Evolutionary conservation across 2,797 vertebrate genomes (phyloP), one percentile per base, ranked within the genome.

Genomic region (Picus viridis): DNA sequence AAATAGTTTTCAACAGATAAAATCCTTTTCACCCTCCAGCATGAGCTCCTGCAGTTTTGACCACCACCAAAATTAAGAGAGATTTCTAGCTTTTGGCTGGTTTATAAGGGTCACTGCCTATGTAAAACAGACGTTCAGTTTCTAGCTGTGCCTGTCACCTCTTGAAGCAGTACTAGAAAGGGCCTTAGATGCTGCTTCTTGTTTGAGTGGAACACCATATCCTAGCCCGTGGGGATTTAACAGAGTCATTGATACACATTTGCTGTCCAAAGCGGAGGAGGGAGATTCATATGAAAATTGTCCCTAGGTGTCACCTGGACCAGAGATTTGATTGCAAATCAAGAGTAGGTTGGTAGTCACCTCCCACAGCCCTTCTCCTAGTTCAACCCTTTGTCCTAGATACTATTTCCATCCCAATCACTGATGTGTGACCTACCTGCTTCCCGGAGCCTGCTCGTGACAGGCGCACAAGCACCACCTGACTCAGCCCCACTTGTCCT

Each of bases 401-500:
- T 26, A 9, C 24, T 45, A 36, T 77, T 93, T 91, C 54, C 51
- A 32, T 19, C 47, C 57, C 56, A 45, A 29, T 19, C 78, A 58
- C 56, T 36, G 56, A 49, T 18, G 24, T 57, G 41, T 77, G 30
- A 75, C 30, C 39, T 18, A 13, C 41, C 20, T 1, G 1, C n/a
- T 85, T 75, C 53, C 10, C 3, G 57, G 39, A 87, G 17, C 19
- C 17, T 2, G 2, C 41, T 87, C 24, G 18, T 72, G 76, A 76
- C 73, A 64, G 36, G 30, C 63, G 49, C 49, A 62, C 34, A 3
- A 6, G 41, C 22, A 61, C 29, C 78, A 18, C 43, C 51, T 0
- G 0, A 5, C 49, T 63, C 53, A 90, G 17, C n/a, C 10, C 17
- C 0, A 0, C 36, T 62, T 39, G 64, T 86, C 69, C 72, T 83